Conservation (phyloP, 2,888 invertebrate genomes). For the Incurvaria masculella region DNA sequence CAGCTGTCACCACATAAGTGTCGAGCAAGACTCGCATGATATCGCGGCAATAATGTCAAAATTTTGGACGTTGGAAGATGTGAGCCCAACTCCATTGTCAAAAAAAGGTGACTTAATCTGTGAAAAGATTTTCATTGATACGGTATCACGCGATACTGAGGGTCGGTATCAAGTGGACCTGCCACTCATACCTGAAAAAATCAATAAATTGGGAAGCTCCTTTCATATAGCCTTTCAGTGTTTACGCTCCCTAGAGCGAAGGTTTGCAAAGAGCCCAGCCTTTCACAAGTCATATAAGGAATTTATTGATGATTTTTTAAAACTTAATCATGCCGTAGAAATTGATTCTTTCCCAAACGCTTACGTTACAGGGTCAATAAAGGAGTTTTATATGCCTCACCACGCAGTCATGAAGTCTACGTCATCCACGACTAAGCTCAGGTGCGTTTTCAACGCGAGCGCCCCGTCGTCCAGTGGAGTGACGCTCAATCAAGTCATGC, state of each 20-base stretch:
- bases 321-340: conserved; percentile 11
- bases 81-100: no score
- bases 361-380: no score
- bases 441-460: no score
- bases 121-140: conserved; percentile 12
- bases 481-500: no score
- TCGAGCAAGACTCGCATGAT: no score
- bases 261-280: conserved; percentile 6
- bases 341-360: conserved; percentile 2
- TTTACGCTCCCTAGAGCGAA: conserved; percentile 7
- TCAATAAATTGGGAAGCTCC: conserved; percentile 4
- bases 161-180: conserved; percentile 15
- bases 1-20: no score
- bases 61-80: no score
- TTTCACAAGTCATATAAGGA: conserved; percentile 8
- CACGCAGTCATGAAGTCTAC: no score
- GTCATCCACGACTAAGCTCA: no score
- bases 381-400: no score
- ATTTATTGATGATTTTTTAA: conserved; percentile 12
- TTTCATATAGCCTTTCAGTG: conserved; percentile 1
- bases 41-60: no score
- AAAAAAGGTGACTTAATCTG: conserved; percentile 13
- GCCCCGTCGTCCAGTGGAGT: no score
- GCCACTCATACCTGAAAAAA: conserved; percentile 8
- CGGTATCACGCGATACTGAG: conserved; percentile 8